Evolutionary conservation across 1,140 invertebrate species (phyloP), one percentile per base, ranked within the genome.

Genomic region (Camponotus floridanus): DNA sequence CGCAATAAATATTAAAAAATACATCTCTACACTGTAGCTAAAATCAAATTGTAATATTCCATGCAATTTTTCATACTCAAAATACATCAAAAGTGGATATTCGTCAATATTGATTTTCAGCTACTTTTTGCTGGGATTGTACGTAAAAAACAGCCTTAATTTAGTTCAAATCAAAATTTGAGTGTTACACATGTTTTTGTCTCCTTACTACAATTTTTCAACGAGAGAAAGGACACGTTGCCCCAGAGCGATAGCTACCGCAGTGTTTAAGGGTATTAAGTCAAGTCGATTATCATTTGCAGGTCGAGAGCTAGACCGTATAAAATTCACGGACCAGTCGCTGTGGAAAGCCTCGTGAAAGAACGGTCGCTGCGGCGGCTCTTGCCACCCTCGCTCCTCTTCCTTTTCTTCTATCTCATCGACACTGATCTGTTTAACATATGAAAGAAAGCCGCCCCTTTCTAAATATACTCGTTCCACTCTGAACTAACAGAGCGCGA

Each of bases 371-470:
- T 51, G 13, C 15, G 67, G 61, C 26, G 21, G n/a, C 39, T 45
- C 39, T 71, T 31, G 33, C 65, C 62, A 48, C 45, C 48, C 45
- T 31, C 39, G n/a, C 11, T 51, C 48, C 26, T 21, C 48, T 33
- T 31, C 13, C 31, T 67, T 67, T 55, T 7, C 36, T 31, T 26
- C 62, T 85, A 84, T 89, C 88, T 87, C 88, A 59, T 59, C 90
- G 92, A 93, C 92, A 92, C 91, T 92, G 92, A 93, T 93, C 93
- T 93, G 92, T 90, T 94, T 94, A 94, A 93, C 93, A 94, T 94
- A 94, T 93, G 92, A 94, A 94, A 94, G 92, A 93, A 91, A 86
- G 89, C 90, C 90, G 87, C 91, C 92, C 91, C 91, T 92, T 87
- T 91, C 92, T 92, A 93, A 92, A 93, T 93, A 93, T 90, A 93